Conservation (phyloP, 1,140 invertebrate species). For the Lordiphosa mommai region DNA sequence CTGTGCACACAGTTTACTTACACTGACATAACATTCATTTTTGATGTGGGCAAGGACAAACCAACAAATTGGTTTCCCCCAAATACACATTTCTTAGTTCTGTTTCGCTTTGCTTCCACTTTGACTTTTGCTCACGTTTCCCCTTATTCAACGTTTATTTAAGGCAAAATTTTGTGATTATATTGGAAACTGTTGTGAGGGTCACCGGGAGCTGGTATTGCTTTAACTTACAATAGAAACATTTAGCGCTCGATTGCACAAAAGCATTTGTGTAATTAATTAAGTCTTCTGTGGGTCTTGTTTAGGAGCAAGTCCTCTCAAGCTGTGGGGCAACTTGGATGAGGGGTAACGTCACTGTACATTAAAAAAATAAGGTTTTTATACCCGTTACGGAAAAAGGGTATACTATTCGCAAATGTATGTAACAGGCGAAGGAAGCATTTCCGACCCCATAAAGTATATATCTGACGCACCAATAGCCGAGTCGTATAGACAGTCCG, state of each 20-base stretch:
- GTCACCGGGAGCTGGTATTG: constrained; percentile 11
- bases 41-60: constrained; percentile 23
- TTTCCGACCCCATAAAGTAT: too few relatives aligned
- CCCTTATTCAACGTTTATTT: constrained; percentile 9
- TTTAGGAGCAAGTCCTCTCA: too few relatives aligned
- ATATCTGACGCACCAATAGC: too few relatives aligned
- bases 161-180: constrained; percentile 46
- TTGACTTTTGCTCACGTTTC: constrained; percentile 13
- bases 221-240: constrained; percentile 48
- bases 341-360: too few relatives aligned
- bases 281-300: constrained; percentile 36
- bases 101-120: neutral
- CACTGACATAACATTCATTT: constrained; percentile 15
- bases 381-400: too few relatives aligned
- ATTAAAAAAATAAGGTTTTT: too few relatives aligned
- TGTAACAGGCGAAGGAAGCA: too few relatives aligned
- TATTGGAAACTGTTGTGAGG: constrained; percentile 4
- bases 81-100: neutral
- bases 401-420: too few relatives aligned
- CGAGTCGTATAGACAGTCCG: too few relatives aligned
- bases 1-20: constrained; percentile 14
- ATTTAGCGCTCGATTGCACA: constrained; percentile 27
- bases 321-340: too few relatives aligned
- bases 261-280: constrained; percentile 57
- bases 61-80: constrained; percentile 20